Evolutionary conservation across 2,797 vertebrate species (phyloP), one percentile per base, ranked within the genome.

Genomic region (Acropternis orthonyx): DNA sequence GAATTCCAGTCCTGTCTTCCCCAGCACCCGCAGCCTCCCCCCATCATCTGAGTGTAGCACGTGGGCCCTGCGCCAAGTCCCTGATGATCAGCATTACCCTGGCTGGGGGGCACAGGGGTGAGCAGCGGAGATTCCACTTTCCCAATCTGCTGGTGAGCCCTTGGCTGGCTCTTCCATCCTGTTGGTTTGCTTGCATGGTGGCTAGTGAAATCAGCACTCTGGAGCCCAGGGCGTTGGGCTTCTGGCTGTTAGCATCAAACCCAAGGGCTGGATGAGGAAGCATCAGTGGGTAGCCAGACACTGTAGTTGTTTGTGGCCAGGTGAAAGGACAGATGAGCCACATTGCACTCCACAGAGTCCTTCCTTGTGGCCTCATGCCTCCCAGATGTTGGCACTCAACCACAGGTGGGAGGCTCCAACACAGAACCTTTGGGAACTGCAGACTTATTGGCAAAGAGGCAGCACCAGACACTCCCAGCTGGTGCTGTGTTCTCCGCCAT

Each of bases 1-100:
- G 48, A 96, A 94, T 96, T 96, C 88, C 75, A 82, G 76, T 91
- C 94, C 67, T 84, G 85, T 93, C 93, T 90, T 37, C 90, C 77
- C 32, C 5, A 26, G 91, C 81, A 79, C 79, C 34, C 15, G 5
- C 58, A 71, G 88, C 68, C 87, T 80, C 23, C 36, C 80, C 91
- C 67, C 62, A 3, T 94, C 91, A 81, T 92, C 73, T 62, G 91
- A 93, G 80, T 15, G 14, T 20, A 66, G 77, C 5, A 26, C 17
- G 21, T 69, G 84, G 91, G 92, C 51, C 72, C 77, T 22, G 43
- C 2, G 44, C 76, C 81, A 78, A 91, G 76, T 36, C 88, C 68
- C 89, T 9, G 26, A 59, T 0, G 1, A 66, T 81, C 69, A 78
- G 41, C 58, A n/a, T 48, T 58, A 32, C 49, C 28, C 41, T 6